phyloP scores from a whole-genome alignment of 2,113 vertebrate species.

The Rhinoderma darwinii region DNA sequence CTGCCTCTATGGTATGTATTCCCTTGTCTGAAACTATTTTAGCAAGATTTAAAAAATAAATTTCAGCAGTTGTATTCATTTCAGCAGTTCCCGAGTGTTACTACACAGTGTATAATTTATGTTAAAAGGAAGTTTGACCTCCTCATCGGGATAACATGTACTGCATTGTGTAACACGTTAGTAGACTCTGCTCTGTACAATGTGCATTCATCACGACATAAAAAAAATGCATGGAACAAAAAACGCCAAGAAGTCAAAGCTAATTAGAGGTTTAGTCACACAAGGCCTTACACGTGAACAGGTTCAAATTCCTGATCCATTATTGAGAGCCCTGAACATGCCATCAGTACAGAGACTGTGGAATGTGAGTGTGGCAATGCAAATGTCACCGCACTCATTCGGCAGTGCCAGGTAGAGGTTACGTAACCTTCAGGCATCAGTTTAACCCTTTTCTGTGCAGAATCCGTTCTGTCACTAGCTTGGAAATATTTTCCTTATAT shows the following conservation, averaged over 20 bases:
- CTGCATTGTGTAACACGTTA: background rate
- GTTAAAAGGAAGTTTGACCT: background rate
- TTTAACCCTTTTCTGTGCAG: background rate
- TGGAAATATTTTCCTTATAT: background rate
- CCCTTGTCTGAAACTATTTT: background rate
- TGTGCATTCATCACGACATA: background rate
- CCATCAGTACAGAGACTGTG: background rate
- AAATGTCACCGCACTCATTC: slow-evolving; percentile 14
- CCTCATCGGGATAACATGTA: background rate
- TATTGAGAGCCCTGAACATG: background rate
- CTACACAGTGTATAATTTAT: background rate
- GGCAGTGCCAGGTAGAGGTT: slow-evolving; percentile 1
- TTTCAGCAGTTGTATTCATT: background rate
- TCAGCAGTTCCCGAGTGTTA: background rate
- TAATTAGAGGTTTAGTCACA: slow-evolving; percentile 45
- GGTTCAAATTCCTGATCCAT: slow-evolving; percentile 31
- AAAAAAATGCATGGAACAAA: slow-evolving; percentile 34
- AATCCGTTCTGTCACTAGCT: background rate
- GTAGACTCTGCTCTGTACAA: background rate
- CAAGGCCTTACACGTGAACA: slow-evolving; percentile 9
- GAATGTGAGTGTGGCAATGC: slow-evolving; percentile 31
- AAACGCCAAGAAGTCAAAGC: slow-evolving; percentile 13
- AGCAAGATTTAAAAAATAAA: background rate
- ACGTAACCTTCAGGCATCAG: background rate
- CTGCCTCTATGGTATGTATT: background rate